A percentile compares a stretch with the other conserved stretches of the same genome.
phyloP scores from a whole-genome alignment of 2,888 invertebrate species.

The Ormyrus nitidulus region DNA sequence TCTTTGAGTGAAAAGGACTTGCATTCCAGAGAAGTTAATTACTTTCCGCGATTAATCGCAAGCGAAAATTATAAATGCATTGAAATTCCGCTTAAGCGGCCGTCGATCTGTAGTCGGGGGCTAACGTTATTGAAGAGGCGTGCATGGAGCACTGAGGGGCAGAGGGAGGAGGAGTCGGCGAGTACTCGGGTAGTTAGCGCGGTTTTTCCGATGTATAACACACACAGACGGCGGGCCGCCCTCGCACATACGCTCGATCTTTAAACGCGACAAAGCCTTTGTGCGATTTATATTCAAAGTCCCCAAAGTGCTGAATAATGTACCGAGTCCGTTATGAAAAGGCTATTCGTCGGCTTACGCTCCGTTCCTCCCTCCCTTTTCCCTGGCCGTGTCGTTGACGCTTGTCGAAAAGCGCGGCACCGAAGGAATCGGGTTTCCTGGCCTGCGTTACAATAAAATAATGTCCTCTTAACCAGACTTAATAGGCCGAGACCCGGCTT shows the following conservation, averaged over 20 bases:
- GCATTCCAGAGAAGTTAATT: too few species aligned
- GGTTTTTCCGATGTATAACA: constrained; percentile 4
- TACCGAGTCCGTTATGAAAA: constrained; percentile 44
- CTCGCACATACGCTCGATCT: constrained; percentile 32
- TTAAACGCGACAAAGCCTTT: constrained; percentile 55
- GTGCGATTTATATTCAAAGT: constrained; percentile 57
- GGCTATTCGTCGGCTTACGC: background rate
- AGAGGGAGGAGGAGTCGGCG: background rate
- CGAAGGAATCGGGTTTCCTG: constrained; percentile 52
- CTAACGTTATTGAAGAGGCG: constrained; percentile 26
- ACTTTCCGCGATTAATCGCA: too few species aligned
- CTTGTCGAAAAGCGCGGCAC: background rate
- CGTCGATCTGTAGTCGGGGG: too few species aligned
- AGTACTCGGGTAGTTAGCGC: background rate
- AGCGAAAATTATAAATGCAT: too few species aligned
- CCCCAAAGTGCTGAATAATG: constrained; percentile 56
- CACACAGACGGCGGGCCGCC: background rate
- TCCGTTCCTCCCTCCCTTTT: too few species aligned
- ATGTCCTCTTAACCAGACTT: constrained; percentile 50
- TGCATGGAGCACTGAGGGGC: background rate
- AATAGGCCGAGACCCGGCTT: constrained; percentile 36
- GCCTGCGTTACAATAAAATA: constrained; percentile 50
- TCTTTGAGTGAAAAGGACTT: too few species aligned
- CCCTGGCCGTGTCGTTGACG: too few species aligned
- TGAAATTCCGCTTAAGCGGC: too few species aligned